Percentiles rank a stretch among this genome's conserved stretches.
phyloP scores from a whole-genome alignment of 1,140 invertebrate species.

The Megalonaias nervosa region DNA sequence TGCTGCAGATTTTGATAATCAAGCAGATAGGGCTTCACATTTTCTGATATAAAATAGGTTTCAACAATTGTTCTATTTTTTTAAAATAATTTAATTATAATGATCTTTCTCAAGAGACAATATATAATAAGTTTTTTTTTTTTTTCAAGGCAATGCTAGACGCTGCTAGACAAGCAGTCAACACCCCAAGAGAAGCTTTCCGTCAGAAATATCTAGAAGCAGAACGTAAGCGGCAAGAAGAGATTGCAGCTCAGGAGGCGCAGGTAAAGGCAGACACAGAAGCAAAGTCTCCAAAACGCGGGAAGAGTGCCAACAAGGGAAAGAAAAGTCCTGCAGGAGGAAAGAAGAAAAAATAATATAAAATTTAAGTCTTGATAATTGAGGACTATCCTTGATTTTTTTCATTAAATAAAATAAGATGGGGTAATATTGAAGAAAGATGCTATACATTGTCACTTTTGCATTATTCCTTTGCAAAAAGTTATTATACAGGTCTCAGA shows the following conservation, averaged over 20 bases:
- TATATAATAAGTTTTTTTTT: not conserved
- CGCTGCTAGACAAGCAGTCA: conserved; percentile 58
- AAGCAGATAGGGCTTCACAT: too few species aligned
- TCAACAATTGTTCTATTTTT: too few species aligned
- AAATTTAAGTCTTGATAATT: not conserved
- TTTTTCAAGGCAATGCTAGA: conserved; percentile 63
- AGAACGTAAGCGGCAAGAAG: conserved; percentile 62
- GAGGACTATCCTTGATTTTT: too few species aligned
- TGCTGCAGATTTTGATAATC: too few species aligned
- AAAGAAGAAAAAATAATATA: conserved; percentile 56
- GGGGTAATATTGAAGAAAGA: too few species aligned
- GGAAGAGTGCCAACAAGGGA: conserved; percentile 64
- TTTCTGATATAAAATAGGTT: too few species aligned
- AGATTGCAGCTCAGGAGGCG: conserved; percentile 64
- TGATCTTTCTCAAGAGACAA: not conserved
- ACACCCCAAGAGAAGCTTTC: conserved; percentile 67
- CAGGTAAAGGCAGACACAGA: conserved; percentile 61
- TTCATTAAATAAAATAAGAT: too few species aligned
- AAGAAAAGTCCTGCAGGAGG: conserved; percentile 57
- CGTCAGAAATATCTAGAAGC: conserved; percentile 68
- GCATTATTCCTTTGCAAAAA: too few species aligned
- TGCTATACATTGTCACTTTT: too few species aligned
- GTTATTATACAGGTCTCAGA: too few species aligned
- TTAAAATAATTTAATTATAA: too few species aligned
- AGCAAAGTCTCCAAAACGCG: conserved; percentile 65